phyloP scores from a whole-genome alignment of 2,113 vertebrate species.

The Heterochromis multidens region DNA sequence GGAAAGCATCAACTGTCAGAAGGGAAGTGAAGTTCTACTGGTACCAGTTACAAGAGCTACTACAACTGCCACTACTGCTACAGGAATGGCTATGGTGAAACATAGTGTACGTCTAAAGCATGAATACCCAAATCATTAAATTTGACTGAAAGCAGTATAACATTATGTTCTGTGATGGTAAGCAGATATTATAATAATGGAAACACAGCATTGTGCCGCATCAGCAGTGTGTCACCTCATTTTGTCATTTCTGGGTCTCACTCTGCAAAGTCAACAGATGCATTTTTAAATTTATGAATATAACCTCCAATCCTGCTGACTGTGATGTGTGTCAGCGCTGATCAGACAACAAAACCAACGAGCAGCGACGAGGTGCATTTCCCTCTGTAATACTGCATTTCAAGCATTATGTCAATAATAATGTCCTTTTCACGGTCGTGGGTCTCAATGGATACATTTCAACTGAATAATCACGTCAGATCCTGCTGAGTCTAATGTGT shows the following conservation, averaged over 20 bases:
- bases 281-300: slow-evolving; percentile 41
- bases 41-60: background rate
- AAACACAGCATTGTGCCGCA: background rate
- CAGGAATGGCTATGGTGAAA: background rate
- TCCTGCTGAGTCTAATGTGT: slow-evolving; percentile 13
- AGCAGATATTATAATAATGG: slow-evolving; percentile 49
- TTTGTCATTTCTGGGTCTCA: slow-evolving; percentile 51
- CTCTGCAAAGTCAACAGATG: slow-evolving; percentile 37
- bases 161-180: slow-evolving; percentile 25
- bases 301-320: slow-evolving; percentile 58
- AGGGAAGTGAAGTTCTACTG: background rate
- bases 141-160: background rate
- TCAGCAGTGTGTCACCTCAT: slow-evolving; percentile 46
- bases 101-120: background rate
- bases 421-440: background rate
- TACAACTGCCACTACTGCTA: background rate
- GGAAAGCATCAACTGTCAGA: background rate
- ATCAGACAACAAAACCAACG: slow-evolving; percentile 32
- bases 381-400: slow-evolving; percentile 22
- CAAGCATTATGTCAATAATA: slow-evolving; percentile 23
- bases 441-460: background rate
- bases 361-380: background rate
- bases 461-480: background rate
- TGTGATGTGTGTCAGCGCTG: slow-evolving; percentile 14
- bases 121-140: background rate